Base-by-base conservation (phyloP, 2,113 vertebrate species). In the Phalacrocorax pelagicus region DNA sequence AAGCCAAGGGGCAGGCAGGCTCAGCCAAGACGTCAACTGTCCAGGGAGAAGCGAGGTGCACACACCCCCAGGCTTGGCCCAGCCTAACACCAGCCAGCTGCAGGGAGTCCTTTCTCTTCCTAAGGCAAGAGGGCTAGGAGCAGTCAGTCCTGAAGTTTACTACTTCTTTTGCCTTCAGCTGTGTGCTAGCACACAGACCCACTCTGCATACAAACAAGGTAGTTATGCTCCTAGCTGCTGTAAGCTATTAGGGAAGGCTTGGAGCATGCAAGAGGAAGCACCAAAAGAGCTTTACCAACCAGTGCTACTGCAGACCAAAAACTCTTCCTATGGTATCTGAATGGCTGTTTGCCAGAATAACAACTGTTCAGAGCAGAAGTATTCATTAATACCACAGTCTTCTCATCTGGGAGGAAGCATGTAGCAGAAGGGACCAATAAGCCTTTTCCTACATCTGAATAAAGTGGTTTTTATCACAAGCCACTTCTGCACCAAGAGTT, bases 31-130 rank as follows among this genome's bases (percentile, higher is more conserved):
- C 18, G 11, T 2, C 16, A 23, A 19, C 27, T 1, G 4, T 23
- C 26, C 0, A 1, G 52, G 38, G 19, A 72, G 47, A n/a, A 30
- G 62, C 1, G 0, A 62, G 57, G 47, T 18, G 36, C 0, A 0
- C 0, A 2, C 22, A 15, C 2, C 11, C 10, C 24, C 24, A 7
- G 66, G 8, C n/a, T 9, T 4, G 0, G 61, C 38, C 7, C 42
- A 44, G 88, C 49, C 54, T 44, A 19, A 67, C 67, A 29, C 27
- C 7, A 51, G 54, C 9, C 24, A 32, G 61, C 49, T 9, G 9
- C 5, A 2, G 7, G 30, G 51, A 34, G 21, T 54, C 47, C 1
- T 15, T 14, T 57, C 38, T 46, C 38, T n/a, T n/a, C 36, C 46
- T 2, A 24, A 42, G 18, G 46, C 1, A 0, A 20, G 26, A 18